Conservation (phyloP, 1,140 invertebrate genomes). For the Aplysia californica region DNA sequence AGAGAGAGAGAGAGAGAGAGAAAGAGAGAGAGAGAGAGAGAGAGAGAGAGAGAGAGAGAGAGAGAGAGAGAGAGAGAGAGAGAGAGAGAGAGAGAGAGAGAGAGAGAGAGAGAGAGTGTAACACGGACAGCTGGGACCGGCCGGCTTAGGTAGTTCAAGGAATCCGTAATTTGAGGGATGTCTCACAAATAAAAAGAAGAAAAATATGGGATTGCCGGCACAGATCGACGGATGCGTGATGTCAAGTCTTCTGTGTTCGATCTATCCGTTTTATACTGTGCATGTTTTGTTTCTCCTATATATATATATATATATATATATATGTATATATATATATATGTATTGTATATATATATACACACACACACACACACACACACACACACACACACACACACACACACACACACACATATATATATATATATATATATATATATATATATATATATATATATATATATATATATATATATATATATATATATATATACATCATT, state of each 20-base stretch:
- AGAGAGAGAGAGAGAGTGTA: background rate
- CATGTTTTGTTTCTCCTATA: too few relatives aligned
- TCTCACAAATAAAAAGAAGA: too few relatives aligned
- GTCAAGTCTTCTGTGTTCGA: background rate
- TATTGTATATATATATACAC: too few relatives aligned
- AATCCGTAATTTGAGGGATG: background rate
- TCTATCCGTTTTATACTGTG: background rate
- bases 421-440: too few relatives aligned
- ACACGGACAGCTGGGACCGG: background rate
- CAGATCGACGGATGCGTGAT: background rate
- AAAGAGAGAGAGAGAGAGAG: background rate
- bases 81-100: background rate
- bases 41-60: background rate
- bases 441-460: too few relatives aligned
- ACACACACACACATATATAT: too few relatives aligned
- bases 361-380: too few relatives aligned
- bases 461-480: too few relatives aligned
- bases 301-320: too few relatives aligned
- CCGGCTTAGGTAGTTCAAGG: background rate
- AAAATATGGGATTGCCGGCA: background rate
- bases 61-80: background rate
- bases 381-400: too few relatives aligned
- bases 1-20: background rate
- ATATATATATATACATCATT: too few relatives aligned
- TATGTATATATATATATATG: too few relatives aligned